These are phyloP conservation scores for Rhyacophila evoluta DNA, from an alignment of 2,888 invertebrate genomes.

Conservation along the genomic window DNA sequence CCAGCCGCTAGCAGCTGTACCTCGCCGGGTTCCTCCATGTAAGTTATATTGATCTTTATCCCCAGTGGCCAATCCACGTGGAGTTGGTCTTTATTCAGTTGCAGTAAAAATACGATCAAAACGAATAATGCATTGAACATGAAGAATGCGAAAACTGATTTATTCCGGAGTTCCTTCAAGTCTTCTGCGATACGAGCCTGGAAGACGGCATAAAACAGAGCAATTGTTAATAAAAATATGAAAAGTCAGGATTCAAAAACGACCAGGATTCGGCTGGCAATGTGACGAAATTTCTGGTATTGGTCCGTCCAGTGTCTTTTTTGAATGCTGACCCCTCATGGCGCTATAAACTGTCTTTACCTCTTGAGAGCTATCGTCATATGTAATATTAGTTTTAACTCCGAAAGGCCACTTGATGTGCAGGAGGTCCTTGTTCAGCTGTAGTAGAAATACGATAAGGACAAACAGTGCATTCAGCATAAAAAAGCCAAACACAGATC, in stretches of 20 bases:
- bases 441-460: conserved; percentile 97
- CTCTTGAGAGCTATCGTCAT: conserved; percentile 91
- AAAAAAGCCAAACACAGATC: conserved; percentile 96
- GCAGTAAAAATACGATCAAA: conserved; percentile 97
- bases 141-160: conserved; percentile 97
- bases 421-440: conserved; percentile 96
- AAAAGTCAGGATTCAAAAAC: conserved; percentile 70
- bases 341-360: conserved; percentile 72
- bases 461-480: conserved; percentile 99
- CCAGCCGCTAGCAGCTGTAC: conserved; percentile 69
- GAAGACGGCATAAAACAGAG: conserved; percentile 68
- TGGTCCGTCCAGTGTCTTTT: conserved; percentile 40
- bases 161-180: conserved; percentile 95
- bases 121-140: conserved; percentile 99
- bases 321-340: conserved; percentile 53
- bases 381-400: conserved; percentile 93
- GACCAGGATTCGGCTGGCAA: conserved; percentile 64
- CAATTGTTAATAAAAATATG: conserved; percentile 57
- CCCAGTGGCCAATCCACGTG: conserved; percentile 98
- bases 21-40: conserved; percentile 93
- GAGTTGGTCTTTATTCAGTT: conserved; percentile 98
- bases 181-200: conserved; percentile 91
- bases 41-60: conserved; percentile 94
- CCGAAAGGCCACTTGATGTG: conserved; percentile 97
- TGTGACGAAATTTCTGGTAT: not conserved